Evolutionary conservation across 1,140 invertebrate species (phyloP).

Genomic region (Cardiocondyla obscurior): DNA sequence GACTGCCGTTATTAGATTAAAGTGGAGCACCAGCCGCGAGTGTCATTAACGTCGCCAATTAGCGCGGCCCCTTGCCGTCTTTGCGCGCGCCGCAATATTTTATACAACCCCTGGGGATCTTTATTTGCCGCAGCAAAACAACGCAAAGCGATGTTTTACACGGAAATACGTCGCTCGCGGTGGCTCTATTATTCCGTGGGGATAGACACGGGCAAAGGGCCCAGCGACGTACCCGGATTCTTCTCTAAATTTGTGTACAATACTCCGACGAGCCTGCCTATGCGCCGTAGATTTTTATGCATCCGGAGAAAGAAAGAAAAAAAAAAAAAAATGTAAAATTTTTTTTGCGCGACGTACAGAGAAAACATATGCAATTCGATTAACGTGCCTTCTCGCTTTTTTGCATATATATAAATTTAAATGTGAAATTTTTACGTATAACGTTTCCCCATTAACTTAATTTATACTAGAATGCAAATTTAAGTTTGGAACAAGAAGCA

Average conservation of each 20-base stretch:
- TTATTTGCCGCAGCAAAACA: constrained; percentile 34
- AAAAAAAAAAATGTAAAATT: neutral
- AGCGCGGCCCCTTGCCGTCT: constrained; percentile 25
- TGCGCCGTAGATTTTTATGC: neutral
- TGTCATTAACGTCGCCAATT: constrained; percentile 53
- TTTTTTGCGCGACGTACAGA: neutral
- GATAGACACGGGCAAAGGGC: neutral
- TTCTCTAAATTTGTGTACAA: constrained; percentile 26
- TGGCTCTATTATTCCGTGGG: constrained; percentile 12
- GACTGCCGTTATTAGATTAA: constrained; percentile 49
- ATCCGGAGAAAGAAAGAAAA: neutral
- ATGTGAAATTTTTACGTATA: no score
- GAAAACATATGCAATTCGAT: neutral
- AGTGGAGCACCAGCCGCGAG: constrained; percentile 24
- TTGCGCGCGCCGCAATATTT: constrained; percentile 28
- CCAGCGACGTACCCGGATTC: neutral
- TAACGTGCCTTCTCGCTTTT: neutral
- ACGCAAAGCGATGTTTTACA: constrained; percentile 35
- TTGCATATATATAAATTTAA: neutral
- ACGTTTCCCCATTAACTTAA: no score
- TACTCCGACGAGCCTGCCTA: neutral
- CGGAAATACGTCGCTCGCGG: constrained; percentile 18
- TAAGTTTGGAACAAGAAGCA: neutral
- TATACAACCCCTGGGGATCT: constrained; percentile 37
- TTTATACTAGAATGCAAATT: neutral